Percentiles rank a stretch among this genome's conserved stretches.
These are phyloP conservation scores for Alloplasta piceator DNA, from an alignment of 2,888 invertebrate species.

Conservation along the genomic window DNA sequence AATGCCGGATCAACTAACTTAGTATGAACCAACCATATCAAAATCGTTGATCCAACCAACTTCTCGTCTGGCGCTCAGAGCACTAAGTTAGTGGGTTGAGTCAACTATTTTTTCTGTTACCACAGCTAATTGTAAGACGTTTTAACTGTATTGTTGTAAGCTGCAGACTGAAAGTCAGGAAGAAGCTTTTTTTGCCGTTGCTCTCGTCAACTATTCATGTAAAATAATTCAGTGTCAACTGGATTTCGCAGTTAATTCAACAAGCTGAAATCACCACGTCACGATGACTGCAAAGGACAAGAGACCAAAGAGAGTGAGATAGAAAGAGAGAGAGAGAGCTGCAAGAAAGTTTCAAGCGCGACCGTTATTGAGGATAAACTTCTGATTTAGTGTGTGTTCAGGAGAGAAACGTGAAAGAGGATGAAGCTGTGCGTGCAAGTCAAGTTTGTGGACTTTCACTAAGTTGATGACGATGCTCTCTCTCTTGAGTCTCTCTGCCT, in stretches of 20 bases:
- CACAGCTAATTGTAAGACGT: no score
- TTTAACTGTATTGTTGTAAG: no score
- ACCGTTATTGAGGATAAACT: constrained; percentile 36
- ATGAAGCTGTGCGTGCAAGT: constrained; percentile 44
- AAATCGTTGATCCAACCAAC: no score
- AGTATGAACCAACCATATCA: no score
- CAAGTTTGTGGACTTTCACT: constrained; percentile 51
- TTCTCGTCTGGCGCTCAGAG: no score
- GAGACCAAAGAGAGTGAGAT: not conserved
- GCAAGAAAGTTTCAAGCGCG: constrained; percentile 50
- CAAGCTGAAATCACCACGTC: constrained; percentile 5
- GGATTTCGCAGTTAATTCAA: constrained; percentile 43
- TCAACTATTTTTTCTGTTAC: no score
- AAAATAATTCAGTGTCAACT: constrained; percentile 57
- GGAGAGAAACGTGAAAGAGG: constrained; percentile 19
- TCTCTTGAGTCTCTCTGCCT: not conserved
- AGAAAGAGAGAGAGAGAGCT: not conserved
- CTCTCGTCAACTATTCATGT: constrained; percentile 54
- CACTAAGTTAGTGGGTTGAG: no score
- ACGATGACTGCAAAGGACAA: not conserved
- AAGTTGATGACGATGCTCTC: constrained; percentile 24
- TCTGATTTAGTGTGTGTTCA: constrained; percentile 24
- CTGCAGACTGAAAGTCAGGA: constrained; percentile 18
- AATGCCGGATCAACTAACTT: no score
- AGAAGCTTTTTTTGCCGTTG: constrained; percentile 10